These are phyloP conservation scores for Corythaeola cristata DNA, from an alignment of 2,113 vertebrate genomes.

Conservation along the genomic window DNA sequence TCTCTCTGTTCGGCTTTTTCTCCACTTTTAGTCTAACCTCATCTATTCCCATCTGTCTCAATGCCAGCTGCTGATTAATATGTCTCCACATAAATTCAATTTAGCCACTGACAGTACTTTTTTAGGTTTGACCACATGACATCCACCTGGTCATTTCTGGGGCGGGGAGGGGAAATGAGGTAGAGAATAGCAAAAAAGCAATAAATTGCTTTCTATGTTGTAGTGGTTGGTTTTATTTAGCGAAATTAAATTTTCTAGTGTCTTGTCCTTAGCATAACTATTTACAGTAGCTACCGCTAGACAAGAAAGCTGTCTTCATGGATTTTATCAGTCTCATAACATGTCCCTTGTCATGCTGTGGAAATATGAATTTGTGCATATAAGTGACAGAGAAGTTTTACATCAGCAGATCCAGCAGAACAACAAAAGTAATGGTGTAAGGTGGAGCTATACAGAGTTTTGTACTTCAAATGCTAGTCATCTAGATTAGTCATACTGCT, in stretches of 20 bases:
- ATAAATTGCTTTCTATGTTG: neutral
- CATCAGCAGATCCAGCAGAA: neutral
- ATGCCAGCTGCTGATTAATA: neutral
- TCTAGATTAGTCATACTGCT: neutral
- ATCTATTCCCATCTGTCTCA: neutral
- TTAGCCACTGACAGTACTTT: neutral
- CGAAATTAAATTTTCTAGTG: neutral
- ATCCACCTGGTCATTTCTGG: neutral
- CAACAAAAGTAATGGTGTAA: neutral
- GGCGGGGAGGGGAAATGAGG: neutral
- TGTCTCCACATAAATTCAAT: neutral
- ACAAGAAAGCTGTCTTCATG: neutral
- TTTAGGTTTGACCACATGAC: neutral
- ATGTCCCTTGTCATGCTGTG: neutral
- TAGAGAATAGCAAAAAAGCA: neutral
- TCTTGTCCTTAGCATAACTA: neutral
- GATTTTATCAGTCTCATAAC: neutral
- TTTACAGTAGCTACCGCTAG: neutral
- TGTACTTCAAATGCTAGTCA: neutral
- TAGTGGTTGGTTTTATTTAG: neutral
- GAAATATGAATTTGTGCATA: neutral
- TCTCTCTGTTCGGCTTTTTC: neutral
- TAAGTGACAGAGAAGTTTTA: neutral
- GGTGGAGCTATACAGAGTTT: neutral
- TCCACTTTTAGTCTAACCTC: neutral